Evolutionary conservation across 2,797 vertebrate species (phyloP).

Genomic region (Acanthurus tractus): DNA sequence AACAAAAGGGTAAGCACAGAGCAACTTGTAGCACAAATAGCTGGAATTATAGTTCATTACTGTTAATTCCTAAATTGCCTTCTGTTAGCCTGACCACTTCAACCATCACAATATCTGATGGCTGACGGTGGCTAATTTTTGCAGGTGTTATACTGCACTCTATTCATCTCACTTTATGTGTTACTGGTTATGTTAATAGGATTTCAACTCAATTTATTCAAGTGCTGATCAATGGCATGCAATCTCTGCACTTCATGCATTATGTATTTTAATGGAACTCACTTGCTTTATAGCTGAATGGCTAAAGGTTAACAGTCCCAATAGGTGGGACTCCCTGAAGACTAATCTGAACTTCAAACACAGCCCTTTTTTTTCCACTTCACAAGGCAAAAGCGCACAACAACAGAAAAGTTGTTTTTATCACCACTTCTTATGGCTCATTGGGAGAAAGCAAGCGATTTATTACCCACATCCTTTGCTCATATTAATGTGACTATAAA

Average conservation of each 20-base stretch:
- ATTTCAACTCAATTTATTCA: constrained; percentile 95
- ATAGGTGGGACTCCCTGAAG: constrained; percentile 89
- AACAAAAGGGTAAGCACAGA: constrained; percentile 28
- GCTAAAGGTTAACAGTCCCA: constrained; percentile 93
- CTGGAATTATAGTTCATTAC: constrained; percentile 61
- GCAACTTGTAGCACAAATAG: constrained; percentile 42
- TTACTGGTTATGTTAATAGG: constrained; percentile 91
- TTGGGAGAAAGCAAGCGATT: constrained; percentile 83
- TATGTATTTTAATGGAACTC: constrained; percentile 92
- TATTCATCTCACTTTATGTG: constrained; percentile 87
- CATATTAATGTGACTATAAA: constrained; percentile 87
- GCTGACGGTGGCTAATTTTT: constrained; percentile 72
- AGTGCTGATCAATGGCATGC: constrained; percentile 96
- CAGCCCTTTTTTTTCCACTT: constrained; percentile 66
- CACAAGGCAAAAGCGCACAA: constrained; percentile 84
- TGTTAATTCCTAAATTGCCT: constrained; percentile 65
- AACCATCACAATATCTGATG: constrained; percentile 54
- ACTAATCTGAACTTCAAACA: constrained; percentile 89
- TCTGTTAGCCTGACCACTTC: constrained; percentile 54
- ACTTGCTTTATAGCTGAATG: constrained; percentile 91
- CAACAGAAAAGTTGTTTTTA: constrained; percentile 85
- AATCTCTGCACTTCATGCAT: constrained; percentile 93
- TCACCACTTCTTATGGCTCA: constrained; percentile 74
- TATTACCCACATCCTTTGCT: constrained; percentile 86
- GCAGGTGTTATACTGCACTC: constrained; percentile 79